A percentile compares a stretch with the other conserved stretches of the same genome.
phyloP scores from a whole-genome alignment of 2,888 invertebrate genomes.

The Xestoiulus laeticollis region DNA sequence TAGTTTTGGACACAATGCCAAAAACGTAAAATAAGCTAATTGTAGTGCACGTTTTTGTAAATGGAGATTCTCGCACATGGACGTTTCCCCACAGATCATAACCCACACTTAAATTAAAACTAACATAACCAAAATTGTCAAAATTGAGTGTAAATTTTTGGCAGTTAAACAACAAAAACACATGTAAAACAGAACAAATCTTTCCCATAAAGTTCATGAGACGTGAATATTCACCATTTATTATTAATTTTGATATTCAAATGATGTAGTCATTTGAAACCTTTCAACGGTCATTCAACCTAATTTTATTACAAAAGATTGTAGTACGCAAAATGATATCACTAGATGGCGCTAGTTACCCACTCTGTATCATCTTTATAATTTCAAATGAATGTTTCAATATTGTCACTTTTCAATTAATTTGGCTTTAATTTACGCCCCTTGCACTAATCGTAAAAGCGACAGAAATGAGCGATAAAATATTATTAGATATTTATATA shows the following conservation, averaged over 20 bases:
- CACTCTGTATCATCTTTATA: background rate
- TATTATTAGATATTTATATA: background rate
- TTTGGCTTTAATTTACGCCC: background rate
- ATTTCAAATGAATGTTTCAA: background rate
- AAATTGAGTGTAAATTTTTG: too few relatives aligned
- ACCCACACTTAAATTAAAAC: too few relatives aligned
- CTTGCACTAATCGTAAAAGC: background rate
- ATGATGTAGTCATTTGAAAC: background rate
- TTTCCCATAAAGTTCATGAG: too few relatives aligned
- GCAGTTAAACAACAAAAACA: too few relatives aligned
- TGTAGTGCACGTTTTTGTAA: too few relatives aligned
- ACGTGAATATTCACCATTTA: too few relatives aligned
- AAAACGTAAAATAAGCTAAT: too few relatives aligned
- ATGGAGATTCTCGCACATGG: too few relatives aligned
- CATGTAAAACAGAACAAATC: too few relatives aligned
- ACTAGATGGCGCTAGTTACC: background rate
- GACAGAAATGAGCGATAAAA: slow-evolving; percentile 13
- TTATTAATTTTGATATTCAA: background rate
- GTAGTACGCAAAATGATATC: background rate
- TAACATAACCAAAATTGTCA: too few relatives aligned
- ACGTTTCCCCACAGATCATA: too few relatives aligned
- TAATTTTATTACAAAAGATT: background rate
- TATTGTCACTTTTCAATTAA: background rate
- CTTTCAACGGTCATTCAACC: background rate
- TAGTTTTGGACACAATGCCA: too few relatives aligned